Evolutionary conservation across 2,888 invertebrate species (phyloP).

Genomic region (Apantesis nais): DNA sequence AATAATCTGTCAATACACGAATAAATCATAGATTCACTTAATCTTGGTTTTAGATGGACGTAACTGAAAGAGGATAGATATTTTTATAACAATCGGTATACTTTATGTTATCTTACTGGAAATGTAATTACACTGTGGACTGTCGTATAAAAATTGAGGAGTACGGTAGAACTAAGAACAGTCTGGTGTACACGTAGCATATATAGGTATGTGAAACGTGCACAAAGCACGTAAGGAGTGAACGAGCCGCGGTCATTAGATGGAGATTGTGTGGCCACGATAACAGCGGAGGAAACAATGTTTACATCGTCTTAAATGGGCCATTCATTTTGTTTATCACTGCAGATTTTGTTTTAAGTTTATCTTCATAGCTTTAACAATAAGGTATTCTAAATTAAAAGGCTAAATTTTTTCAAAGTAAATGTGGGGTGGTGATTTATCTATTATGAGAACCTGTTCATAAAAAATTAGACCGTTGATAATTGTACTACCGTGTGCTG

Average conservation of each 20-base stretch:
- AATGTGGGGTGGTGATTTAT: too few species aligned
- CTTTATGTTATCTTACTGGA: not conserved
- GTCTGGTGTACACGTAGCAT: not conserved
- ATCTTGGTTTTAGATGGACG: too few species aligned
- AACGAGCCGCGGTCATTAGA: conserved; percentile 42
- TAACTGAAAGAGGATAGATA: too few species aligned
- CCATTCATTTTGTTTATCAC: conserved; percentile 7
- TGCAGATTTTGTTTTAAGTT: not conserved
- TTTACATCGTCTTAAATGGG: not conserved
- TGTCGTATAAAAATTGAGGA: not conserved
- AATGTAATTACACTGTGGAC: not conserved
- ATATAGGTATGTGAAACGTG: conserved; percentile 16
- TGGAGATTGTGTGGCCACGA: conserved; percentile 27
- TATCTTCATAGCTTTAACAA: not conserved
- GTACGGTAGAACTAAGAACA: not conserved
- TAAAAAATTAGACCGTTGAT: too few species aligned
- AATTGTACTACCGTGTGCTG: too few species aligned
- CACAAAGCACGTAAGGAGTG: conserved; percentile 45
- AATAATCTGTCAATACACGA: too few species aligned
- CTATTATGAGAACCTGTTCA: too few species aligned
- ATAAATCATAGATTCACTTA: too few species aligned
- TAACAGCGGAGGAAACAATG: conserved; percentile 10
- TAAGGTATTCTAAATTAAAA: not conserved
- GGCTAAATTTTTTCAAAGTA: too few species aligned
- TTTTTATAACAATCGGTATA: too few species aligned